Evolutionary conservation across 2,888 invertebrate genomes (phyloP).

Genomic region (Agrilus cyanescens): DNA sequence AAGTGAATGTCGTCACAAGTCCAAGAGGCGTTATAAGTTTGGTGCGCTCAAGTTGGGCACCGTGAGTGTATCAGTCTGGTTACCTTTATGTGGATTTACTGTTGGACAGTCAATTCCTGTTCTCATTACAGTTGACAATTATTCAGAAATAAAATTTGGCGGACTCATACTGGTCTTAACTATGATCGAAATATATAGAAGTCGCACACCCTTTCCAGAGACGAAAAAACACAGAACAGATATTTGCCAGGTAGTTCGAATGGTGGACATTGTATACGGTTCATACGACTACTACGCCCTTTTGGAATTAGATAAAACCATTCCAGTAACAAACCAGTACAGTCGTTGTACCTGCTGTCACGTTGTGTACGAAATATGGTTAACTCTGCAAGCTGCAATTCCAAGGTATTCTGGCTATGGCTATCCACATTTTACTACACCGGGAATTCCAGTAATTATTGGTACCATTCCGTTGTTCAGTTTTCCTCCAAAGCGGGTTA

Average conservation of each 20-base stretch:
- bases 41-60: constrained; percentile 16
- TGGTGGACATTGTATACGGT: constrained; percentile 20
- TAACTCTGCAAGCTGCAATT: constrained; percentile 19
- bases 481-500: constrained; percentile 18
- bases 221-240: constrained; percentile 20
- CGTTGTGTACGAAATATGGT: constrained; percentile 23
- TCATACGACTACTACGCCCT: constrained; percentile 20
- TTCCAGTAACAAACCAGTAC: constrained; percentile 21
- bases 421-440: constrained; percentile 23
- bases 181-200: constrained; percentile 22
- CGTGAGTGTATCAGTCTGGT: constrained; percentile 20
- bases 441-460: constrained; percentile 22
- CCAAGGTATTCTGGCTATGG: constrained; percentile 18
- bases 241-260: constrained; percentile 20
- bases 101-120: constrained; percentile 22
- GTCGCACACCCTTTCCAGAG: constrained; percentile 13
- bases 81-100: constrained; percentile 22
- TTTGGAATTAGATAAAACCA: constrained; percentile 16
- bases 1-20: constrained; percentile 16
- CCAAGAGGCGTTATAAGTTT: constrained; percentile 16
- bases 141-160: constrained; percentile 20
- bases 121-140: constrained; percentile 20
- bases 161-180: constrained; percentile 22
- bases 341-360: constrained; percentile 18
- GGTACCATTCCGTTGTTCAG: constrained; percentile 20